Percentiles rank a stretch among this genome's conserved stretches.
These are phyloP conservation scores for Tapirus indicus DNA, from an alignment of 2,797 vertebrate species.

Conservation along the genomic window DNA sequence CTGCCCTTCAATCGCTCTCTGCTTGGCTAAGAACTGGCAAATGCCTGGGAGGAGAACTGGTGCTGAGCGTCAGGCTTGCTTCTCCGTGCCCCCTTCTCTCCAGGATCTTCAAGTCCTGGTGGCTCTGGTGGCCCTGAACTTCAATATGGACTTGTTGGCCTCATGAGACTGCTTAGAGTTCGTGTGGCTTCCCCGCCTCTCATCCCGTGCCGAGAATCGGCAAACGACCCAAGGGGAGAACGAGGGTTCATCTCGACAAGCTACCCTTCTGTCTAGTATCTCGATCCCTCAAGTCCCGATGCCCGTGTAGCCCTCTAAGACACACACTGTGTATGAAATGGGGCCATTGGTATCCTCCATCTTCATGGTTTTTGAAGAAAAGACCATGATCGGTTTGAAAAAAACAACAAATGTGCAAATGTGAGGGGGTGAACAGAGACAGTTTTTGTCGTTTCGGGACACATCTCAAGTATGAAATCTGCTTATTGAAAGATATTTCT, in stretches of 20 bases:
- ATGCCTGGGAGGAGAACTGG: not conserved
- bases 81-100: not conserved
- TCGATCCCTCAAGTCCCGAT: not conserved
- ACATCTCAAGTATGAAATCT: not conserved
- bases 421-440: not conserved
- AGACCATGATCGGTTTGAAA: not conserved
- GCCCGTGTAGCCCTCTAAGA: not conserved
- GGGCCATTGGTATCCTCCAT: not conserved
- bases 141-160: not conserved
- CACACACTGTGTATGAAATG: not conserved
- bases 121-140: not conserved
- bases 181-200: not conserved
- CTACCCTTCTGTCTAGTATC: not conserved
- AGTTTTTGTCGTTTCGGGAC: not conserved
- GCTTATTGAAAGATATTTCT: not conserved
- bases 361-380: not conserved
- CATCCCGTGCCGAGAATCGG: not conserved
- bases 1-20: not conserved
- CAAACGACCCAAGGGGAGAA: not conserved
- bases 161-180: not conserved
- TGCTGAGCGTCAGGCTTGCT: not conserved
- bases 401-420: not conserved
- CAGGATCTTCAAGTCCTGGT: not conserved
- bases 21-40: not conserved
- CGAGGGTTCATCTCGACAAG: not conserved